Conservation (phyloP, 2,888 invertebrate species). For the Noctua pronuba region DNA sequence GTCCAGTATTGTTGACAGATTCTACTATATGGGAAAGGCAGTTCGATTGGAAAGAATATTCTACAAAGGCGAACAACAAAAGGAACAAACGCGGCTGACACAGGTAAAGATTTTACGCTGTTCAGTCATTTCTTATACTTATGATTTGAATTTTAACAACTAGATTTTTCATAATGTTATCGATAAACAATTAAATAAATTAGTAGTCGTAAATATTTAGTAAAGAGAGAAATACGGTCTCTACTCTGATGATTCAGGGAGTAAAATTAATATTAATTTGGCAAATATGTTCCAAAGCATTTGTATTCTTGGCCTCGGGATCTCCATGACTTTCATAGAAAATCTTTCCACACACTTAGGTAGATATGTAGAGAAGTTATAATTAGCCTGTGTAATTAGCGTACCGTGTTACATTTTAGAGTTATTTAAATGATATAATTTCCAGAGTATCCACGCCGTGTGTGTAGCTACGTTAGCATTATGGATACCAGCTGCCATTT, state of each 20-base stretch:
- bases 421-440: conserved; percentile 4
- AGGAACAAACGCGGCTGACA: conserved; percentile 85
- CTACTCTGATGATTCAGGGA: background rate
- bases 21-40: conserved; percentile 87
- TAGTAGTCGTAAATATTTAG: background rate
- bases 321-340: background rate
- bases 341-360: background rate
- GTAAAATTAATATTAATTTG: background rate
- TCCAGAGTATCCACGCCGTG: conserved; percentile 83
- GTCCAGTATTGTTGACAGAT: conserved; percentile 72
- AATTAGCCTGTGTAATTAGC: background rate
- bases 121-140: background rate
- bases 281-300: background rate
- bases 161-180: background rate
- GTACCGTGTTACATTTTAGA: background rate
- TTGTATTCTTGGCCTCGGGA: background rate
- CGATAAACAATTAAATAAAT: no score
- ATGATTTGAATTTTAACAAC: background rate
- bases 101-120: conserved; percentile 75
- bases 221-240: background rate
- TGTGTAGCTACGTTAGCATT: conserved; percentile 84
- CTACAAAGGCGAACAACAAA: conserved; percentile 84
- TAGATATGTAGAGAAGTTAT: background rate
- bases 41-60: conserved; percentile 85
- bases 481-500: conserved; percentile 88